phyloP scores from a whole-genome alignment of 1,140 invertebrate genomes.

The Drosophila nikananu region DNA sequence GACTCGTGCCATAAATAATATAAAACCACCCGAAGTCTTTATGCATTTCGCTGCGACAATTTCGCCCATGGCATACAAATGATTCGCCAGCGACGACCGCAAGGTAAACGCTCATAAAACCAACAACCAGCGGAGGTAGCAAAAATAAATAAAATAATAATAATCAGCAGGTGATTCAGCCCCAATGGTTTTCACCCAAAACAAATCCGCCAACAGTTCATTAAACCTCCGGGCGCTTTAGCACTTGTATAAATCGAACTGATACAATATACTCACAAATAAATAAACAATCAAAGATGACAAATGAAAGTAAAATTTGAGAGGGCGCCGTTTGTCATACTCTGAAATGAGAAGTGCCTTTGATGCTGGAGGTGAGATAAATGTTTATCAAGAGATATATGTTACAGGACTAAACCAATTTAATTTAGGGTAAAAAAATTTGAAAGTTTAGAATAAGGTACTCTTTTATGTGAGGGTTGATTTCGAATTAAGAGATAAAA shows the following conservation, averaged over 20 bases:
- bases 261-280: slow-evolving; percentile 59
- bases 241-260: slow-evolving; percentile 57
- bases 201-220: slow-evolving; percentile 72
- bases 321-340: slow-evolving; percentile 51
- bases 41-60: slow-evolving; percentile 58
- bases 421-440: slow-evolving; percentile 2
- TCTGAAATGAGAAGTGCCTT: slow-evolving; percentile 31
- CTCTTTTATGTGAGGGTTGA: not conserved
- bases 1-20: slow-evolving; percentile 66
- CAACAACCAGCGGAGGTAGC: slow-evolving; percentile 28
- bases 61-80: slow-evolving; percentile 76
- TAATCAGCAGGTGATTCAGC: slow-evolving; percentile 62
- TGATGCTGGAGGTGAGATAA: slow-evolving; percentile 5
- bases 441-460: not conserved
- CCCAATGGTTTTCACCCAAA: slow-evolving; percentile 70
- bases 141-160: slow-evolving; percentile 26
- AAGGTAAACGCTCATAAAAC: slow-evolving; percentile 64
- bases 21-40: slow-evolving; percentile 26
- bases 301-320: slow-evolving; percentile 60
- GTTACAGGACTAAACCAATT: slow-evolving; percentile 1
- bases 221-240: slow-evolving; percentile 60
- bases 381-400: slow-evolving; percentile 6
- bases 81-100: slow-evolving; percentile 32
- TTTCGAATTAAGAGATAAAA: too few relatives aligned
- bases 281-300: slow-evolving; percentile 71